Percentiles rank a stretch among this genome's conserved stretches.
phyloP scores from a whole-genome alignment of 2,797 vertebrate genomes.

The Cyprinodon diabolis region DNA sequence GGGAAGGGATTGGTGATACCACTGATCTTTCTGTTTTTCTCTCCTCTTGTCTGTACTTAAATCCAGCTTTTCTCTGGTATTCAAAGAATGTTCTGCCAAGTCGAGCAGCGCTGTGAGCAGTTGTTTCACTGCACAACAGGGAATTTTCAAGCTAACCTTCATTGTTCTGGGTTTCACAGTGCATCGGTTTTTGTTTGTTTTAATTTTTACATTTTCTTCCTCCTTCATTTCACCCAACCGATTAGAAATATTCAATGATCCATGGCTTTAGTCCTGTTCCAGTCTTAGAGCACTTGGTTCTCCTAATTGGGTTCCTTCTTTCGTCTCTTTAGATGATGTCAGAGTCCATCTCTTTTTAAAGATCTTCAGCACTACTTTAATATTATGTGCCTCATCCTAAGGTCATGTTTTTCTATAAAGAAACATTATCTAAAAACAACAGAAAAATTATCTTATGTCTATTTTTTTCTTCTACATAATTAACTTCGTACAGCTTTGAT shows the following conservation, averaged over 20 bases:
- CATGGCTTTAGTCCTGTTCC: background rate
- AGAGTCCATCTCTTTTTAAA: background rate
- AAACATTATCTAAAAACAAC: background rate
- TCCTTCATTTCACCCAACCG: background rate
- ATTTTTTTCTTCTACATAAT: background rate
- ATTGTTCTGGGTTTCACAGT: background rate
- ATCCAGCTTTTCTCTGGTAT: background rate
- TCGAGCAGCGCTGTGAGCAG: background rate
- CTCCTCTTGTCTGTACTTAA: background rate
- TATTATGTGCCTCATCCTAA: background rate
- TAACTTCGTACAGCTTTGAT: background rate
- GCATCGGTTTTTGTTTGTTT: background rate
- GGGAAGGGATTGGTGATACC: background rate
- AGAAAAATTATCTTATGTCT: background rate
- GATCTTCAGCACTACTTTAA: background rate
- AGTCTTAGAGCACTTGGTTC: background rate
- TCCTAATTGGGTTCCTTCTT: background rate
- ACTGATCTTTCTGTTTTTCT: background rate
- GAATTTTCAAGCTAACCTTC: background rate
- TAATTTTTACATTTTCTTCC: background rate
- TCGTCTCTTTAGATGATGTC: background rate
- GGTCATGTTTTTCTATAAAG: background rate
- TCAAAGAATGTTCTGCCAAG: background rate
- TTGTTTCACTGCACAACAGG: background rate
- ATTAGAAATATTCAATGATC: background rate